Conservation (phyloP, 1,140 invertebrate species). For the Gonioctena quinquepunctata region DNA sequence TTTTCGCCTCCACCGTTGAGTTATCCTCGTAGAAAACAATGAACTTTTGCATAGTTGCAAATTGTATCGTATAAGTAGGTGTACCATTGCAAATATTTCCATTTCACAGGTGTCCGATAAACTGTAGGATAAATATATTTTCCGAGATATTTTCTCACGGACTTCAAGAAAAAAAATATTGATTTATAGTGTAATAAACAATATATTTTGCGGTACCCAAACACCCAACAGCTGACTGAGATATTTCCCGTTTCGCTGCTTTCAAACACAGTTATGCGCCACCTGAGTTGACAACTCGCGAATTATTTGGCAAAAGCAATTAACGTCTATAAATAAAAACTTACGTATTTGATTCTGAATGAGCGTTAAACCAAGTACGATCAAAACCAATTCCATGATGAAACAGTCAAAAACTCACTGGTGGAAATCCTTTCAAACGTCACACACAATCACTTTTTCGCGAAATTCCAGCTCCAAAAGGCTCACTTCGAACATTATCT, state of each 20-base stretch:
- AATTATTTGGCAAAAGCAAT: slow-evolving; percentile 6
- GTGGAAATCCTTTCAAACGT: not conserved
- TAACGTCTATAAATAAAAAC: slow-evolving; percentile 21
- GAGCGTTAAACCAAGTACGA: slow-evolving; percentile 2
- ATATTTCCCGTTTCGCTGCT: not conserved
- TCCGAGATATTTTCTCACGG: too few species aligned
- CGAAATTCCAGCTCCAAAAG: not conserved
- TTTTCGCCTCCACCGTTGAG: too few species aligned
- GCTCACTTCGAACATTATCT: not conserved
- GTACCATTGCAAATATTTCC: not conserved
- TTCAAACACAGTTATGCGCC: not conserved
- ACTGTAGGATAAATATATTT: too few species aligned
- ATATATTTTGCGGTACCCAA: too few species aligned
- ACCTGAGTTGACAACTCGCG: slow-evolving; percentile 4
- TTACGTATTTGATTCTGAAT: slow-evolving; percentile 18
- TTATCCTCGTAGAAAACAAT: too few species aligned
- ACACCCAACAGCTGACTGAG: too few species aligned
- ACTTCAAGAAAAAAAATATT: too few species aligned
- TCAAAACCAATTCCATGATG: slow-evolving; percentile 8
- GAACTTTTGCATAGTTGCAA: too few species aligned
- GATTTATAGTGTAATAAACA: too few species aligned
- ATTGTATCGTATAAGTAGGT: not conserved
- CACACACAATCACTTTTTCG: not conserved
- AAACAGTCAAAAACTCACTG: not conserved
- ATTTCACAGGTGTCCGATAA: not conserved